Evolutionary conservation across 2,888 invertebrate genomes (phyloP), one percentile per base, ranked within the genome.

Genomic region (Agrochola lota): DNA sequence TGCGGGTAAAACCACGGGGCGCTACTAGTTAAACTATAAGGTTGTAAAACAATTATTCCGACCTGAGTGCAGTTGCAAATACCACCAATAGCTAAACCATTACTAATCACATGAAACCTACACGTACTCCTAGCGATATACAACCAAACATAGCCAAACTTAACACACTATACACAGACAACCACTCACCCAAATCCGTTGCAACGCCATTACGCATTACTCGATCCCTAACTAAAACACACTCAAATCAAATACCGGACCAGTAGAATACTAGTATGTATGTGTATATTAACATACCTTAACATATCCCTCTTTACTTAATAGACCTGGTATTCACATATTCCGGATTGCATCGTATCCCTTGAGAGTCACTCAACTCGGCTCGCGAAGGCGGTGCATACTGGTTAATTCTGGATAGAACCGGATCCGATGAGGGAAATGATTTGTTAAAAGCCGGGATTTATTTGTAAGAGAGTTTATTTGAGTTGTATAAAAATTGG

Each of bases 251-350:
- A 71, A 71, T 64, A 71, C 23, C 30, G 30, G 20, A 60, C 35
- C n/a, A 40, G 20, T 40, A 59, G 23, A 35, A 40, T n/a, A 40
- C 35, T n/a, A 59, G 7, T 40, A 26, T 23, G 12, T n/a, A 20
- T 2, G 52, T 55, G 46, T 59, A 79, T 76, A 71, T 64, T 26
- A 77, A 77, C 83, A 77, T 62, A 79, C 74, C 73, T 64, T 26
- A 77, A 78, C 83, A 77, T 78, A 81, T 80, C 68, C 66, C 62
- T 59, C 49, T 46, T 30, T 60, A 23, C 66, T 70, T 81, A 78
- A 79, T 78, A 63, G 71, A 77, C 15, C n/a, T 55, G 78, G 90
- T 85, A 92, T 93, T 92, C 92, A 89, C 84, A 87, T 89, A 88
- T 89, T 81, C 88, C 87, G 82, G 83, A 90, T 90, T 88, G 91